phyloP scores from a whole-genome alignment of 2,888 invertebrate genomes.

The Matsumyia berberina region DNA sequence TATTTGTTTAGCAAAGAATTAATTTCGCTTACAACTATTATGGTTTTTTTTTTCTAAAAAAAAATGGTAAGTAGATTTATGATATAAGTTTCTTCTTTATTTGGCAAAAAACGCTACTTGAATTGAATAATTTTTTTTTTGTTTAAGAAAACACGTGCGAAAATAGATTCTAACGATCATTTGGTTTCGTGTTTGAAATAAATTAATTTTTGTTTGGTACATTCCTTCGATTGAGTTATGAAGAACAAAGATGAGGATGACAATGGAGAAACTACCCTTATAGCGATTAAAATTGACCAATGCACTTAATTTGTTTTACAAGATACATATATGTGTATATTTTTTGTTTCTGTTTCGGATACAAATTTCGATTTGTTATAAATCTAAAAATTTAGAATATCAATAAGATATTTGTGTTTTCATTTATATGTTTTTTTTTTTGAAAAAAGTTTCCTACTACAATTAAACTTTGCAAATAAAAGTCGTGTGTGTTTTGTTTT shows the following conservation, averaged over 20 bases:
- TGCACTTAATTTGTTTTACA: conserved; percentile 58
- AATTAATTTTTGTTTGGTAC: conserved; percentile 2
- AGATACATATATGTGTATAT: conserved; percentile 6
- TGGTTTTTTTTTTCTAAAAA: conserved; percentile 49
- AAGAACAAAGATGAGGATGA: conserved; percentile 7
- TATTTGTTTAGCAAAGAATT: conserved; percentile 57
- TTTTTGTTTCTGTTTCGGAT: conserved; percentile 42
- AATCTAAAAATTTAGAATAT: conserved; percentile 51
- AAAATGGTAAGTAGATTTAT: conserved; percentile 56
- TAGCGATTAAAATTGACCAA: conserved; percentile 69
- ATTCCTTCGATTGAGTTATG: conserved; percentile 9
- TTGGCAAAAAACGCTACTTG: conserved; percentile 42
- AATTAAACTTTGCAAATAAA: conserved; percentile 31
- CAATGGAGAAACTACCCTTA: conserved; percentile 33
- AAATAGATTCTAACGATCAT: conserved; percentile 51
- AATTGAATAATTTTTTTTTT: no score
- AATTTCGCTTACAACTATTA: conserved; percentile 38
- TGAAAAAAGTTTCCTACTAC: background rate
- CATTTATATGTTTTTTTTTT: conserved; percentile 1
- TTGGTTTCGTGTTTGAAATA: conserved; percentile 24
- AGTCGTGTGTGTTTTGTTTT: conserved; percentile 18
- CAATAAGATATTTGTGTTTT: conserved; percentile 51
- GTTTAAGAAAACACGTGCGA: conserved; percentile 43
- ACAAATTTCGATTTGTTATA: conserved; percentile 41
- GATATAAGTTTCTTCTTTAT: conserved; percentile 11